A percentile compares a stretch with the other conserved stretches of the same genome.
Conservation (phyloP, 2,797 vertebrate genomes). For the Sibirionetta formosa region DNA sequence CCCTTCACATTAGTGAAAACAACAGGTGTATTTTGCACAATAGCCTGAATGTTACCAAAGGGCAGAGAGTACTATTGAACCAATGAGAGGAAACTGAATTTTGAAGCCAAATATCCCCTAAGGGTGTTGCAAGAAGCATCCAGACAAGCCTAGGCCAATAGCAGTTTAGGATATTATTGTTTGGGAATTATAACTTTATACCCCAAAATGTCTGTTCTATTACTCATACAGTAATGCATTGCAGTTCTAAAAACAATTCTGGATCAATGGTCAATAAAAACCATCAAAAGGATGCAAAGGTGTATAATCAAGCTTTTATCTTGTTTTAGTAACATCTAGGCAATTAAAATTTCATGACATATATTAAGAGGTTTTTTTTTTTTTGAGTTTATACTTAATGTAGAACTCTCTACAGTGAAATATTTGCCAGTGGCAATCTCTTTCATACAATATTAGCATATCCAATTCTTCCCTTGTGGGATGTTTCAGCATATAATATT, state of each 20-base stretch:
- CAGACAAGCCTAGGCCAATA: not conserved
- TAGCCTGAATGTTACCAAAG: not conserved
- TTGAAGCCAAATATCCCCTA: not conserved
- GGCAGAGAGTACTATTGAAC: not conserved
- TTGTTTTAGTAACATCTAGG: constrained; percentile 51
- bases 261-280: constrained; percentile 26
- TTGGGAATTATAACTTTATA: not conserved
- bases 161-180: not conserved
- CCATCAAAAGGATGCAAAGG: constrained; percentile 43
- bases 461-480: constrained; percentile 76
- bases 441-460: constrained; percentile 78
- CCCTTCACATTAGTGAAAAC: not conserved
- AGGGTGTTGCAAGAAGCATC: not conserved
- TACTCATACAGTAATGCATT: not conserved
- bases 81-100: not conserved
- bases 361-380: constrained; percentile 32
- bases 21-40: not conserved
- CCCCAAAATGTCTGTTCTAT: not conserved
- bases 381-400: constrained; percentile 61
- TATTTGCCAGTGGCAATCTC: constrained; percentile 76
- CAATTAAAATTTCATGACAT: constrained; percentile 73
- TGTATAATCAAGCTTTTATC: constrained; percentile 67
- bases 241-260: constrained; percentile 31
- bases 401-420: constrained; percentile 69
- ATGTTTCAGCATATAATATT: constrained; percentile 77